Base-by-base conservation (phyloP, 2,113 vertebrate species). In the Haemorhous mexicanus region DNA sequence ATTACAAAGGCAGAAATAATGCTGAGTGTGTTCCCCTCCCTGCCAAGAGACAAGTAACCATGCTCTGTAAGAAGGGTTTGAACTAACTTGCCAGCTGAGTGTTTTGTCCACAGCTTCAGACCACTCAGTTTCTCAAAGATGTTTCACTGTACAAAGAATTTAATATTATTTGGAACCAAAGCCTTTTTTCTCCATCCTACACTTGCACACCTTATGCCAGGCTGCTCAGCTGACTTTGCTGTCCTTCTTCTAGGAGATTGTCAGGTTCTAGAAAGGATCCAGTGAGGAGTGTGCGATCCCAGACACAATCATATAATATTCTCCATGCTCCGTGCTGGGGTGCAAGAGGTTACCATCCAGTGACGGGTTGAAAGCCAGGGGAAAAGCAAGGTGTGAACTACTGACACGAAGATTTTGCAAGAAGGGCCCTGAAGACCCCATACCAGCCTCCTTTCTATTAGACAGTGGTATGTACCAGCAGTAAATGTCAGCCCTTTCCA, bases 1-100 rank as follows among this genome's bases (percentile, higher is more conserved):
- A 84, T 70, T 78, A 75, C 56, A 67, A 72, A 92, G 69, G 91
- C 92, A 94, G 88, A 95, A 97, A 94, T 92, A 94, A 84, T 72
- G 89, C 94, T 96, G 94, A 96, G 64, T 78, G 50, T 72, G 80
- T 56, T 93, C 30, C 43, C 15, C 15, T 92, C 26, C 35, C 64
- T 87, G 68, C 44, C 73, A 92, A 86, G 80, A 86, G 50, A 74
- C 14, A 59, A 78, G 59, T 70, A 77, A 91, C 39, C 44, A 52
- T 81, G 35, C 76, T 91, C 86, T 78, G 13, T 43, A 7, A 72
- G 76, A 67, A 70, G 16, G 35, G 13, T 21, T 72, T 81, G 69
- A 87, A 64, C 8, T 35, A 43, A 39, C 59, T 86, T 93, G 55
- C n/a, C 55, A 86, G 75, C 26, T 16, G 28, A 52, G 4, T n/a